A percentile compares a stretch with the other conserved stretches of the same genome.
Conservation (phyloP, 92 coral and sea anemone genomes). For the Porites rus region DNA sequence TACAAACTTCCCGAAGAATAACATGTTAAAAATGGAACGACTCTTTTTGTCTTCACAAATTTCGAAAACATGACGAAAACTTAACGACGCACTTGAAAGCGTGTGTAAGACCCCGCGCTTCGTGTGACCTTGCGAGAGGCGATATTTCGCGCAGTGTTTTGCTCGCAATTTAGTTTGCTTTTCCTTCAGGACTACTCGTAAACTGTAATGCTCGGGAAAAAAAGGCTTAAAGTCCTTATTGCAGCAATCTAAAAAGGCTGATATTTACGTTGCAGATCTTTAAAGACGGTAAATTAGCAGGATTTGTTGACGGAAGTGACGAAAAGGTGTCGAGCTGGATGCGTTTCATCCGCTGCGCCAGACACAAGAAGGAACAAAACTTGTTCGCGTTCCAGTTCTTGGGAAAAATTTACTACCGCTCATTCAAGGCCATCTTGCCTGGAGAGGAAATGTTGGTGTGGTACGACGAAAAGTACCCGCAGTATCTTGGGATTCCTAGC, state of each 20-base stretch:
- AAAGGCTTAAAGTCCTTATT: neutral
- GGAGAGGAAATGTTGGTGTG: slow-evolving; percentile 88
- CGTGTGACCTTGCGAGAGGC: no score
- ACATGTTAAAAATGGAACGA: no score
- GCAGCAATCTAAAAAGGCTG: no score
- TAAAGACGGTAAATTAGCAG: slow-evolving; percentile 55
- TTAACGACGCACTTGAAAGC: neutral
- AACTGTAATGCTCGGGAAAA: no score
- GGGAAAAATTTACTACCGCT: slow-evolving; percentile 75
- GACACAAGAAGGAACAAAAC: slow-evolving; percentile 77
- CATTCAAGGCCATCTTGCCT: slow-evolving; percentile 59
- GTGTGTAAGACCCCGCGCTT: neutral
- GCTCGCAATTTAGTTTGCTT: no score
- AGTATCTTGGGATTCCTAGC: slow-evolving; percentile 77
- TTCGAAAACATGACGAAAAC: neutral
- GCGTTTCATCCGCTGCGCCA: slow-evolving; percentile 89
- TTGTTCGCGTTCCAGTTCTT: slow-evolving; percentile 79
- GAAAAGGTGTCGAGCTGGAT: slow-evolving; percentile 79
- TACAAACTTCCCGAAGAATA: no score
- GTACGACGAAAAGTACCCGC: slow-evolving; percentile 82
- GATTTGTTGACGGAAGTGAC: slow-evolving; percentile 82
- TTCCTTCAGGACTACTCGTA: no score
- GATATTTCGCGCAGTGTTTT: no score
- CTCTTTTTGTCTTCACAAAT: no score
- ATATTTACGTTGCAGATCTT: slow-evolving; percentile 49